Conservation (phyloP, 2,888 invertebrate genomes). For the Hoplodrina blanda region DNA sequence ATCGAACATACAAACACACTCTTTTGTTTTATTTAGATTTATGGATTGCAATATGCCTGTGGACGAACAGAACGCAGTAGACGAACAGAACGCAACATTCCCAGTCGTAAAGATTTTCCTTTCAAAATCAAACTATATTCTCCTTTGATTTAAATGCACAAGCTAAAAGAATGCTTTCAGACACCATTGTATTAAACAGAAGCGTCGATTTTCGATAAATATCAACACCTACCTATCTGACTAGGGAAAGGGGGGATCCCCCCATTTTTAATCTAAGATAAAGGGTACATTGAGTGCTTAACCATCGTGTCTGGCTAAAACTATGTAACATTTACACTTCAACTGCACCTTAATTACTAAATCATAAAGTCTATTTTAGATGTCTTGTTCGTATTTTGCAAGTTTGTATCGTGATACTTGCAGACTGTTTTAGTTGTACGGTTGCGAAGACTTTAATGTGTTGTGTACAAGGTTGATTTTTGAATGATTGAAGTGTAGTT, state of each 20-base stretch:
- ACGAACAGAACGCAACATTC: too few species aligned
- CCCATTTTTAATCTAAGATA: slow-evolving; percentile 89
- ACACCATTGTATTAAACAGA: slow-evolving; percentile 48
- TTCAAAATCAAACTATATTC: slow-evolving; percentile 21
- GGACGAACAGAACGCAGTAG: too few species aligned
- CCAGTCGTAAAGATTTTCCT: slow-evolving; percentile 4
- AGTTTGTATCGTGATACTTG: slow-evolving; percentile 66
- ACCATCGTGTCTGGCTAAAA: slow-evolving; percentile 78
- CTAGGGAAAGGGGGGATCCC: slow-evolving; percentile 61
- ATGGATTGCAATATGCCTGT: not conserved
- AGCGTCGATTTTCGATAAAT: slow-evolving; percentile 67
- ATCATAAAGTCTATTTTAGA: slow-evolving; percentile 27
- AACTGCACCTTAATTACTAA: slow-evolving; percentile 19
- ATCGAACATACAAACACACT: too few species aligned
- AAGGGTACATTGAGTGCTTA: slow-evolving; percentile 89
- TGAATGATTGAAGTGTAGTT: slow-evolving; percentile 18
- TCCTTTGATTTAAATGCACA: slow-evolving; percentile 55
- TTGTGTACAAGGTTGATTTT: slow-evolving; percentile 62
- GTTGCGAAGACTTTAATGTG: slow-evolving; percentile 7
- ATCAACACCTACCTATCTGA: slow-evolving; percentile 66
- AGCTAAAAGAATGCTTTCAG: slow-evolving; percentile 53
- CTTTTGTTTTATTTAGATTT: not conserved
- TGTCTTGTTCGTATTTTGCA: slow-evolving; percentile 21
- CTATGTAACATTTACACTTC: slow-evolving; percentile 60
- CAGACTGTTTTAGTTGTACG: slow-evolving; percentile 62